Base-by-base conservation (phyloP, 1,140 invertebrate genomes). In the Adoxophyes honmai region DNA sequence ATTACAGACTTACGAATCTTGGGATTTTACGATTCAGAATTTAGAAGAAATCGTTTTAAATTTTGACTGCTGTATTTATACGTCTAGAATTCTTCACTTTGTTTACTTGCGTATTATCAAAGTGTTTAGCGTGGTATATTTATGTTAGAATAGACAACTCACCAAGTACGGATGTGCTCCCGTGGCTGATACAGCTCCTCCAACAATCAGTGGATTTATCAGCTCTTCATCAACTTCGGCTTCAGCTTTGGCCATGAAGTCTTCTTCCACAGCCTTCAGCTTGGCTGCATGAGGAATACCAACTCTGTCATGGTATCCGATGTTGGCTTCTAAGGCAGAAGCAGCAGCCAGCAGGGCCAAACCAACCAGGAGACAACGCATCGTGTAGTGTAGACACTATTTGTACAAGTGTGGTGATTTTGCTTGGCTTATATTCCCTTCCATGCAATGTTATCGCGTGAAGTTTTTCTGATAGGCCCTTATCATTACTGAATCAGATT, bases 101-200 rank as follows among this genome's bases (percentile, higher is more conserved):
- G n/a, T n/a, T n/a, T n/a, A n/a, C n/a, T n/a, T n/a, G n/a, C n/a
- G n/a, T n/a, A n/a, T n/a, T n/a, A n/a, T n/a, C n/a, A n/a, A n/a
- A n/a, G n/a, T n/a, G n/a, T n/a, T n/a, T n/a, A n/a, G n/a, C n/a
- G n/a, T n/a, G n/a, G n/a, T n/a, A n/a, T n/a, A n/a, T n/a, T n/a
- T n/a, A n/a, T n/a, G n/a, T n/a, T n/a, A n/a, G n/a, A 52, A 36
- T 7, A 55, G 61, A n/a, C n/a, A n/a, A 3, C 21, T 72, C 60
- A 81, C 77, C 59, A 80, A 59, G 53, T 70, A 77, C 16, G 79
- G 79, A 52, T 78, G 66, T 6, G 64, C 57, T 14, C 60, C 63
- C 0, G 48, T 42, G 0, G 59, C 58, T 0, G 79, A 68, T 0
- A 59, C 38, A 4, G 14, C 64, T 5, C 79, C 52, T 21, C 52